A percentile compares a stretch with the other conserved stretches of the same genome.
phyloP scores from a whole-genome alignment of 1,140 invertebrate genomes.

The Hylaeus anthracinus region DNA sequence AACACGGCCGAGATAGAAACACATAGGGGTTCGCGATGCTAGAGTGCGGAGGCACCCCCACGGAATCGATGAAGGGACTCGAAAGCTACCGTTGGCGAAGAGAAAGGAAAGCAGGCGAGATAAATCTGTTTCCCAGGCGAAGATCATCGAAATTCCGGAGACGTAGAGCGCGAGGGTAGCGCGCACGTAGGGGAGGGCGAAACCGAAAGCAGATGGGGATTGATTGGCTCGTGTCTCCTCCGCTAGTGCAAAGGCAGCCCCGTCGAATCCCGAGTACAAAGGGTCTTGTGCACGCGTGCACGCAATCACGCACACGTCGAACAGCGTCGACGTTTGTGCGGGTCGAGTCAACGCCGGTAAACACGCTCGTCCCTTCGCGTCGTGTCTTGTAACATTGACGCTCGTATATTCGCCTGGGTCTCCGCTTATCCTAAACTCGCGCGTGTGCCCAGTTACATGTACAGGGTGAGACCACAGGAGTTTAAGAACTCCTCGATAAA shows the following conservation, averaged over 20 bases:
- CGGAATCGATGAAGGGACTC: slow-evolving; percentile 39
- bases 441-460: no score
- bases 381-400: neutral
- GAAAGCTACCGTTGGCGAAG: slow-evolving; percentile 27
- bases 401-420: no score
- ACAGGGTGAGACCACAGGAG: no score
- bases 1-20: slow-evolving; percentile 22
- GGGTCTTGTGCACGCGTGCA: slow-evolving; percentile 41
- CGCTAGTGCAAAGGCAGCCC: slow-evolving; percentile 32
- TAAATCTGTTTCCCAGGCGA: slow-evolving; percentile 58
- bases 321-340: neutral
- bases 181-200: slow-evolving; percentile 6
- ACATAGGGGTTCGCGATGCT: neutral
- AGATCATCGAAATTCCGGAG: slow-evolving; percentile 63
- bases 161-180: slow-evolving; percentile 44
- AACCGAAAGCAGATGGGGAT: slow-evolving; percentile 63
- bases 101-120: slow-evolving; percentile 45
- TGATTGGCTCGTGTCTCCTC: slow-evolving; percentile 63
- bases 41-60: neutral
- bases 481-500: no score
- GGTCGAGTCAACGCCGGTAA: neutral
- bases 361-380: neutral
- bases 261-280: slow-evolving; percentile 33
- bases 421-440: no score
- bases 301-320: slow-evolving; percentile 36